Base-by-base conservation (phyloP, 2,888 invertebrate species). In the Ametastegia equiseti region DNA sequence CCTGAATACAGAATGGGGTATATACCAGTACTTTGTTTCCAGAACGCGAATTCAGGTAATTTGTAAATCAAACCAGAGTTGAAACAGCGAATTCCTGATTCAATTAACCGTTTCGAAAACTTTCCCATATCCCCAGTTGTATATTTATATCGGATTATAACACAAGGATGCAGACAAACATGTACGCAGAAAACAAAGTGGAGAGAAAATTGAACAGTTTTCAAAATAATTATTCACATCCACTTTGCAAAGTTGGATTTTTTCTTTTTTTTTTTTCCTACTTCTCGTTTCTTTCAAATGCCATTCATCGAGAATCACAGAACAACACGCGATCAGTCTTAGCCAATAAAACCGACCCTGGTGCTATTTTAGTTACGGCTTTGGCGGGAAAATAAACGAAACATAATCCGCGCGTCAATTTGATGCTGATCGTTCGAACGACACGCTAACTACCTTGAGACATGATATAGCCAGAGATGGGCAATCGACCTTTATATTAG, bases 391-490 rank as follows among this genome's bases (percentile, higher is more conserved):
- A 75, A 75, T 75, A 54, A 75, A 50, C n/a, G 73, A 75, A 50
- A 75, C 73, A 7, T 75, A 50, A 75, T 75, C 73, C 50, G n/a
- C 33, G 73, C 50, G 73, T 75, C 73, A 50, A 75, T 75, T 75
- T 45, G 73, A 27, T 54, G 33, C 50, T 50, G 73, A 75, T 75
- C 54, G 73, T 50, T 33, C 5, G 54, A 33, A 33, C 50, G 33
- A 33, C 73, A 75, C 73, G 50, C 73, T 50, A 75, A 75, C 73
- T 75, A 50, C 75, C 36, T 2, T 36, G 9, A 33, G 54, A 36
- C 75, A 50, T 30, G 75, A 71, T 71, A 71, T 27, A 15, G 13
- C 45, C 42, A 23, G 27, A 47, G 71, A 75, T 75, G 54, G 50
- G 19, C 15, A 54, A 50, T 36, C 45, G 47, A 36, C 36, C 36